These are phyloP conservation scores for Catalaphyllia jardinei DNA, from an alignment of 64 coral and sea anemone species.

Conservation along the genomic window DNA sequence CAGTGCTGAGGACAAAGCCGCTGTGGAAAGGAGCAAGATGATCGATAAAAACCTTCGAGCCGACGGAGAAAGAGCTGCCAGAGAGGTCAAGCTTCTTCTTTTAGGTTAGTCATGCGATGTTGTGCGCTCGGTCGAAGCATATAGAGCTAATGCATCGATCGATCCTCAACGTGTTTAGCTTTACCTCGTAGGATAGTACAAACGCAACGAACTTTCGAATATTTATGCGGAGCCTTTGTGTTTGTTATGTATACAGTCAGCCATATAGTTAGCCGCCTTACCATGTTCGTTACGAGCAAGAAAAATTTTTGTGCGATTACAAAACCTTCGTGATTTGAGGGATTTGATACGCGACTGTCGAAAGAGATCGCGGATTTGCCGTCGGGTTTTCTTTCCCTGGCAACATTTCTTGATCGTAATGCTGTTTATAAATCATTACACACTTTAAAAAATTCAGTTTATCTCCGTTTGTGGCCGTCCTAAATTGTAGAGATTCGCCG, in stretches of 20 bases:
- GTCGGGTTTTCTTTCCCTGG: constrained; percentile 24
- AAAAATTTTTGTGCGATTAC: not conserved
- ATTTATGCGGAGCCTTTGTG: not conserved
- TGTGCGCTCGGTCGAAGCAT: constrained; percentile 13
- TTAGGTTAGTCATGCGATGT: constrained; percentile 69
- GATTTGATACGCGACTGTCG: not conserved
- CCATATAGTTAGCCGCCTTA: not conserved
- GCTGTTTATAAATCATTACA: constrained; percentile 47
- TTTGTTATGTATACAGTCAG: not conserved
- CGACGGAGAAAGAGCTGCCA: constrained; percentile 94
- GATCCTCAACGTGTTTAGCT: not conserved
- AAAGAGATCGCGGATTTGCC: constrained; percentile 7
- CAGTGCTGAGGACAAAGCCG: constrained; percentile 99
- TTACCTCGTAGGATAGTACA: too few relatives aligned
- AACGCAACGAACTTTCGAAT: constrained; percentile 3
- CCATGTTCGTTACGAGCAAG: not conserved
- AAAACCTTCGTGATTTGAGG: not conserved
- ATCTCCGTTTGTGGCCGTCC: not conserved
- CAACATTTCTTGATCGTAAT: constrained; percentile 55
- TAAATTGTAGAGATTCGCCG: not conserved
- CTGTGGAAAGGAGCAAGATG: constrained; percentile 98
- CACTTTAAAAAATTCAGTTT: not conserved
- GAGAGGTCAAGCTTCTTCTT: constrained; percentile 94
- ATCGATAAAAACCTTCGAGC: constrained; percentile 99
- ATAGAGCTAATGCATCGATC: constrained; percentile 11